Conservation (phyloP, 2,888 invertebrate species). For the Pammene aurita region DNA sequence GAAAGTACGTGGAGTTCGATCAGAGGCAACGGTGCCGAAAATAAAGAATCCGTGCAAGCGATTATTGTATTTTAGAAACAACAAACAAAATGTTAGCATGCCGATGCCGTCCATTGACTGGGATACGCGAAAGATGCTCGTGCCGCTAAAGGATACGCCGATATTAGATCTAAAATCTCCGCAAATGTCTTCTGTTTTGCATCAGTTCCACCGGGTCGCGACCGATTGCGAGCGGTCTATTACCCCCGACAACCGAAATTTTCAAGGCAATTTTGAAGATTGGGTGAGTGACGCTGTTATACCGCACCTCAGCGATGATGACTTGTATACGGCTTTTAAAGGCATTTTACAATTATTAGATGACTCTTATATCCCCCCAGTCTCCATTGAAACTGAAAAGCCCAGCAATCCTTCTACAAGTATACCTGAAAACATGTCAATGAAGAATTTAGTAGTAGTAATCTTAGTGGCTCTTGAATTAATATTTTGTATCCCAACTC, state of each 20-base stretch:
- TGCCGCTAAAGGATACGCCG: conserved; percentile 80
- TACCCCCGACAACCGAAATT: conserved; percentile 58
- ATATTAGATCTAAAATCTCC: conserved; percentile 57
- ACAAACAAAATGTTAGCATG: conserved; percentile 58
- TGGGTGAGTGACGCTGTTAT: conserved; percentile 81
- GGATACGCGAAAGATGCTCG: conserved; percentile 83
- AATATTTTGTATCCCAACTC: conserved; percentile 63
- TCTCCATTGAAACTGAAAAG: not conserved
- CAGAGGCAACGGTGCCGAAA: not conserved
- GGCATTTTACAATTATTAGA: conserved; percentile 71
- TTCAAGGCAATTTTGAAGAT: conserved; percentile 80
- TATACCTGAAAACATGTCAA: conserved; percentile 46
- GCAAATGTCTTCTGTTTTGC: conserved; percentile 66
- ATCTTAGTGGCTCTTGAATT: conserved; percentile 65
- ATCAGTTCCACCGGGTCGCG: conserved; percentile 83
- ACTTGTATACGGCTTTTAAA: conserved; percentile 83
- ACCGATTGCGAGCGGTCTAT: conserved; percentile 76
- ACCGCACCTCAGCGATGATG: conserved; percentile 83
- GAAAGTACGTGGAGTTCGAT: conserved; percentile 4
- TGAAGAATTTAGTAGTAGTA: conserved; percentile 58
- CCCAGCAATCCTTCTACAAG: not conserved
- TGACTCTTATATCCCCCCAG: conserved; percentile 42
- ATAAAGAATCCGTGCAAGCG: conserved; percentile 56
- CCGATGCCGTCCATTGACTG: conserved; percentile 85
- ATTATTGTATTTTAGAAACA: conserved; percentile 64